These are phyloP conservation scores for Teinopalpus imperialis DNA, from an alignment of 2,888 invertebrate genomes.

Conservation along the genomic window DNA sequence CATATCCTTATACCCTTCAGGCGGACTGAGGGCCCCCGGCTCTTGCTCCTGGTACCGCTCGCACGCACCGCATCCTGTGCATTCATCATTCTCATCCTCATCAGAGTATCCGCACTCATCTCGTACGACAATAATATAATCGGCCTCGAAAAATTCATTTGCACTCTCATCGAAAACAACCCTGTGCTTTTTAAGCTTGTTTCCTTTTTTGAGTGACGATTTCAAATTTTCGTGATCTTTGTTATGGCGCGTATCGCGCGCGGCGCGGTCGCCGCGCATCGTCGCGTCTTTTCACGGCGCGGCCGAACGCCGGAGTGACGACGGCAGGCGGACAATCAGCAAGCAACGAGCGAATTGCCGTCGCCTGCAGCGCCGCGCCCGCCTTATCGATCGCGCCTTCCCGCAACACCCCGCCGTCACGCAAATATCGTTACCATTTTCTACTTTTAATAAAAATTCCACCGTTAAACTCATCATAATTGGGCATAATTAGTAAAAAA, in stretches of 20 bases:
- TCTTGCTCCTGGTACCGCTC: constrained; percentile 87
- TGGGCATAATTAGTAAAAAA: constrained; percentile 9
- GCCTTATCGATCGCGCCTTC: constrained; percentile 63
- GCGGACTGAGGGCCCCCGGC: constrained; percentile 93
- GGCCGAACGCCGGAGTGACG: constrained; percentile 66
- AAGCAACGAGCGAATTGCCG: constrained; percentile 31
- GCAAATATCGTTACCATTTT: constrained; percentile 34
- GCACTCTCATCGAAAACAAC: constrained; percentile 94
- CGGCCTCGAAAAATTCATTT: constrained; percentile 95
- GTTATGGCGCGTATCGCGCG: constrained; percentile 81
- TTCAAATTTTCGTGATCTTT: constrained; percentile 85
- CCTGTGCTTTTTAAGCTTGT: constrained; percentile 87
- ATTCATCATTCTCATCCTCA: constrained; percentile 89
- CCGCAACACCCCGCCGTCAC: constrained; percentile 46
- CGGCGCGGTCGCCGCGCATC: constrained; percentile 78
- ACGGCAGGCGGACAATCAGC: constrained; percentile 57
- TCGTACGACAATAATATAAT: constrained; percentile 94
- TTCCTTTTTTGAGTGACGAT: constrained; percentile 89
- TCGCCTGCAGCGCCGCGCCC: constrained; percentile 67
- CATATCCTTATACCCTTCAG: constrained; percentile 95
- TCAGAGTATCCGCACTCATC: constrained; percentile 92
- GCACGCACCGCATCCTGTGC: constrained; percentile 80
- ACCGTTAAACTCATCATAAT: constrained; percentile 19
- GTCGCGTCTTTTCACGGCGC: constrained; percentile 65
- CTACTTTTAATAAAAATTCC: constrained; percentile 30